These are phyloP conservation scores for Oryzias javanicus DNA, from an alignment of 2,113 vertebrate genomes.

Conservation along the genomic window DNA sequence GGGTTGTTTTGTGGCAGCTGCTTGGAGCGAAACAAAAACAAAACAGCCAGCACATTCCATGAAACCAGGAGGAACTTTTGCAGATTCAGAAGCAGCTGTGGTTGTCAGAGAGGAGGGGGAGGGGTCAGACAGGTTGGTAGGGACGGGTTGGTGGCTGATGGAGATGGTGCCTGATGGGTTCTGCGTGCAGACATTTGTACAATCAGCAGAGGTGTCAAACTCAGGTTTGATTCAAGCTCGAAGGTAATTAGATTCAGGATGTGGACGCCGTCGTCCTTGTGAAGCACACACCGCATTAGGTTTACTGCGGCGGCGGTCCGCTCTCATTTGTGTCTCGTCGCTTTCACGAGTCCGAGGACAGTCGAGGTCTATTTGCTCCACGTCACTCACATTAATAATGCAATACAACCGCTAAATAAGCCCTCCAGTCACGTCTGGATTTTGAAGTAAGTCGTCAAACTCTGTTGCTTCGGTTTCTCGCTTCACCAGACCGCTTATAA, in stretches of 20 bases:
- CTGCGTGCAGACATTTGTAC: slow-evolving; percentile 29
- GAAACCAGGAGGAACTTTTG: slow-evolving; percentile 11
- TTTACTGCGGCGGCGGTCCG: not conserved
- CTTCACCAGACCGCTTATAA: too few relatives aligned
- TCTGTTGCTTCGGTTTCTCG: not conserved
- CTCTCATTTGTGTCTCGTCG: slow-evolving; percentile 21
- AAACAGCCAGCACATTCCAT: slow-evolving; percentile 32
- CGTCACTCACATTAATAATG: not conserved
- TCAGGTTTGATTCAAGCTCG: slow-evolving; percentile 20
- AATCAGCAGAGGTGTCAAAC: slow-evolving; percentile 34
- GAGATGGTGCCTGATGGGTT: slow-evolving; percentile 31
- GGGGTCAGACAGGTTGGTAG: slow-evolving; percentile 15
- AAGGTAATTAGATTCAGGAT: slow-evolving; percentile 19
- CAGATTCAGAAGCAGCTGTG: slow-evolving; percentile 15
- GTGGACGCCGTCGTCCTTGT: slow-evolving; percentile 10
- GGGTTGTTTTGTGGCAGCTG: slow-evolving; percentile 52
- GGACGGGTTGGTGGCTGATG: slow-evolving; percentile 25
- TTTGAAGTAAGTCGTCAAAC: not conserved
- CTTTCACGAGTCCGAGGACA: not conserved
- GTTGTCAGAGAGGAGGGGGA: slow-evolving; percentile 30
- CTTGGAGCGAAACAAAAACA: slow-evolving; percentile 27
- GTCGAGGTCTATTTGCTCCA: not conserved
- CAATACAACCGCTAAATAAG: not conserved
- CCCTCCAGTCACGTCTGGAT: accelerated
- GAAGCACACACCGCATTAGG: not conserved